Evolutionary conservation across 2,797 vertebrate genomes (phyloP), one percentile per base, ranked within the genome.

Genomic region (Hoplostethus mediterraneus): DNA sequence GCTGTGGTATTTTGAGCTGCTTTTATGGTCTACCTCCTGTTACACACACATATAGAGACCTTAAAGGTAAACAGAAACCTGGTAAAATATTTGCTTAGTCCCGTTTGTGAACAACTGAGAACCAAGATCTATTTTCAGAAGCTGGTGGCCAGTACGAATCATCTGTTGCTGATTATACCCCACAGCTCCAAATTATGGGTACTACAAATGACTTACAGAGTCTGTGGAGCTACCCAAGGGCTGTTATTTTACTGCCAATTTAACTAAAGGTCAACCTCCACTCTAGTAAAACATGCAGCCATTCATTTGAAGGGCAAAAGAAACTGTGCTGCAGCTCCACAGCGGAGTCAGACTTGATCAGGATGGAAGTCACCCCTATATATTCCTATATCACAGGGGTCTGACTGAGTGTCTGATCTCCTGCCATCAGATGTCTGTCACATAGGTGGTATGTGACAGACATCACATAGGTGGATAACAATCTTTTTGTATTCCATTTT

Each of bases 81-180:
- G 90, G 88, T 94, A 85, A 93, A 94, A 94, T 94, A 94, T 93
- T 94, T 94, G 91, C 92, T 92, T 90, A 93, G 92, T 90, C 89
- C 93, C 91, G 61, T 92, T 92, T 93, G 93, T 92, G 93, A 94
- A 93, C 91, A 91, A 91, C 90, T 92, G 90, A 92, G 91, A 88
- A 89, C 90, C 91, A 71, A 89, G 89, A 90, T 94, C 94, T 95
- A 95, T 95, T 95, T 95, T 93, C 90, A 93, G 94, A 87, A 89
- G 92, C 92, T 79, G 88, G 93, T 94, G 93, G 92, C 92, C 91
- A 92, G 93, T 93, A 91, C 92, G 94, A 94, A 95, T 95, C 94
- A 94, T 94, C 94, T 94, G 93, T 93, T 93, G 91, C 93, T 95
- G 93, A 95, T 95, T 95, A 95, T 94, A 95, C 91, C 91, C 92